Conservation (phyloP, 1,140 invertebrate species). For the Tetramorium alpestre region DNA sequence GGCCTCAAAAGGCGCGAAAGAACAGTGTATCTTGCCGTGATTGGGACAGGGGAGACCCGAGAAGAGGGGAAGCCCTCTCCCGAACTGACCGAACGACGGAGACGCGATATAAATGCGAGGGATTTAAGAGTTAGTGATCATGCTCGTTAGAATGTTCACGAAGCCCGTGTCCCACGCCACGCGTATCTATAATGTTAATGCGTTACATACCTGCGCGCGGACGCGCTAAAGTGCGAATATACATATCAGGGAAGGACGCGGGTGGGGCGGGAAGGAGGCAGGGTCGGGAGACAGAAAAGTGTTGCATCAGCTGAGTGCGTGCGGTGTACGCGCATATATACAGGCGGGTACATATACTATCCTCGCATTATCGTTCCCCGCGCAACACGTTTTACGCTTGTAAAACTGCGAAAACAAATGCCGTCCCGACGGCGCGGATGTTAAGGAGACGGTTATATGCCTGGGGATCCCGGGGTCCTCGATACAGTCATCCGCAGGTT, state of each 20-base stretch:
- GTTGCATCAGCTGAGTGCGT: conserved; percentile 28
- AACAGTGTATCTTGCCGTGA: background rate
- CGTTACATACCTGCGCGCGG: conserved; percentile 68
- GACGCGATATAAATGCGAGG: conserved; percentile 71
- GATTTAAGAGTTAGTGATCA: conserved; percentile 72
- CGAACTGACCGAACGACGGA: conserved; percentile 15
- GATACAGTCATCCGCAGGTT: conserved; percentile 62
- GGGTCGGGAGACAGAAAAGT: background rate
- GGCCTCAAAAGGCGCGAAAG: conserved; percentile 19
- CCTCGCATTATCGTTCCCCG: conserved; percentile 73
- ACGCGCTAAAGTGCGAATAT: conserved; percentile 61
- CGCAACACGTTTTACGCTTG: conserved; percentile 70
- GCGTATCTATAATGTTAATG: conserved; percentile 80
- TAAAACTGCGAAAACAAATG: conserved; percentile 77
- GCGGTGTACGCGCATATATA: background rate
- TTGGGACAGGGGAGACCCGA: background rate
- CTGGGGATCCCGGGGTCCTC: background rate
- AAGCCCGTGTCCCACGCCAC: conserved; percentile 67
- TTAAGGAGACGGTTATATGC: conserved; percentile 52
- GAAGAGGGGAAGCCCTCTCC: background rate
- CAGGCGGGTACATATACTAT: conserved; percentile 74
- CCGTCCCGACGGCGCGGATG: conserved; percentile 57
- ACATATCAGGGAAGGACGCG: conserved; percentile 28
- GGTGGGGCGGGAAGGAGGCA: background rate
- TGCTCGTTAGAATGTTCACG: conserved; percentile 70